Evolutionary conservation across 2,113 vertebrate species (phyloP).

Genomic region (Centropristis striata): DNA sequence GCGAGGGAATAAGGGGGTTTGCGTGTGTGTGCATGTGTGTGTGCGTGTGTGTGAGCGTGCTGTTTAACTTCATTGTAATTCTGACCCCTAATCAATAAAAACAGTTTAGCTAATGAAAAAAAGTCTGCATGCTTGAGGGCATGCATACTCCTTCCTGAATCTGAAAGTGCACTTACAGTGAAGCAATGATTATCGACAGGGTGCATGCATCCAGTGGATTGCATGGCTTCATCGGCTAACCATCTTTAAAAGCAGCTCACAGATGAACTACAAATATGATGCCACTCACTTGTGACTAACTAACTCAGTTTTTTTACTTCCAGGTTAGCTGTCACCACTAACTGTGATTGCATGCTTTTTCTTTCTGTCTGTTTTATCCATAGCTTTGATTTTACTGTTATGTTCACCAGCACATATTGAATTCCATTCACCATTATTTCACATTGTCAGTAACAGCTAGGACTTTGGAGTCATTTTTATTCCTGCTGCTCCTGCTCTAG

Average conservation of each 20-base stretch:
- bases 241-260: constrained; percentile 49
- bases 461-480: constrained; percentile 12
- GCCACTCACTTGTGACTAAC: constrained; percentile 76
- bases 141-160: constrained; percentile 58
- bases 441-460: constrained; percentile 32
- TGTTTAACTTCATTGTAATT: constrained; percentile 72
- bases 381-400: constrained; percentile 48
- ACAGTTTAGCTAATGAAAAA: constrained; percentile 81
- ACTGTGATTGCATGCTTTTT: constrained; percentile 81
- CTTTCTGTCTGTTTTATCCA: constrained; percentile 61
- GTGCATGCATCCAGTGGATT: constrained; percentile 74
- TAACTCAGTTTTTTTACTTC: constrained; percentile 77
- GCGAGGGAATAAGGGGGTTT: background rate
- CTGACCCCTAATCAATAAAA: constrained; percentile 80
- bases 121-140: constrained; percentile 71
- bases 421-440: constrained; percentile 27
- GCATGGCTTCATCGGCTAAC: constrained; percentile 74
- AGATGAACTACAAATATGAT: constrained; percentile 59
- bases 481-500: constrained; percentile 46
- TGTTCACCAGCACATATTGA: constrained; percentile 25
- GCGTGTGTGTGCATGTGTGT: constrained; percentile 14
- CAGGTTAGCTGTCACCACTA: constrained; percentile 81
- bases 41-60: constrained; percentile 21
- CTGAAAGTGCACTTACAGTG: constrained; percentile 58
- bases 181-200: constrained; percentile 49